Conservation (phyloP, 2,888 invertebrate species). For the Agrotis segetum region DNA sequence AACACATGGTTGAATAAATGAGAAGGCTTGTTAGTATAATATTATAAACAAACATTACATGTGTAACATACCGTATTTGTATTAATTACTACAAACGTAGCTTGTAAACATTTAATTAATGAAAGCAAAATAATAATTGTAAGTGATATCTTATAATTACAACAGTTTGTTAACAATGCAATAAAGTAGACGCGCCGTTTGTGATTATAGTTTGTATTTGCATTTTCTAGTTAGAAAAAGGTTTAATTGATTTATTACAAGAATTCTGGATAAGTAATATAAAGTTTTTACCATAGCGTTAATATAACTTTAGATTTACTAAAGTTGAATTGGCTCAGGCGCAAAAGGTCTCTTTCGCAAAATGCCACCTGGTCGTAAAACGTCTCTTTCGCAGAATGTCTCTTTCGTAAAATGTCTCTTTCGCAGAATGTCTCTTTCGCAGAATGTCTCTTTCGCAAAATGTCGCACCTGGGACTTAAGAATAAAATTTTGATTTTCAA, state of each 20-base stretch:
- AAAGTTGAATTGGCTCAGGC: too few relatives aligned
- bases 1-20: not conserved
- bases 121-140: not conserved
- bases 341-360: too few relatives aligned
- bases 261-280: too few relatives aligned
- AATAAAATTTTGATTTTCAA: too few relatives aligned
- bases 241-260: not conserved
- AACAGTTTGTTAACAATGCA: not conserved
- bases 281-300: too few relatives aligned
- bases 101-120: constrained; percentile 13
- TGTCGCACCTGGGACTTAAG: too few relatives aligned
- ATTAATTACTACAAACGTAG: constrained; percentile 6
- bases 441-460: too few relatives aligned
- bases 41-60: constrained; percentile 4
- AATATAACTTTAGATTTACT: not conserved
- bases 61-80: not conserved
- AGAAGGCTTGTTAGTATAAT: not conserved
- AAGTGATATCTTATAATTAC: not conserved
- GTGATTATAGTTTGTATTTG: not conserved
- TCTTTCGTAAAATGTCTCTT: too few relatives aligned
- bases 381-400: too few relatives aligned
- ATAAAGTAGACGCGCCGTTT: not conserved
- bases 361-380: too few relatives aligned
- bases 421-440: too few relatives aligned
- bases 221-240: not conserved